Evolutionary conservation across 2,113 vertebrate genomes (phyloP).

Genomic region (Oriolus oriolus): DNA sequence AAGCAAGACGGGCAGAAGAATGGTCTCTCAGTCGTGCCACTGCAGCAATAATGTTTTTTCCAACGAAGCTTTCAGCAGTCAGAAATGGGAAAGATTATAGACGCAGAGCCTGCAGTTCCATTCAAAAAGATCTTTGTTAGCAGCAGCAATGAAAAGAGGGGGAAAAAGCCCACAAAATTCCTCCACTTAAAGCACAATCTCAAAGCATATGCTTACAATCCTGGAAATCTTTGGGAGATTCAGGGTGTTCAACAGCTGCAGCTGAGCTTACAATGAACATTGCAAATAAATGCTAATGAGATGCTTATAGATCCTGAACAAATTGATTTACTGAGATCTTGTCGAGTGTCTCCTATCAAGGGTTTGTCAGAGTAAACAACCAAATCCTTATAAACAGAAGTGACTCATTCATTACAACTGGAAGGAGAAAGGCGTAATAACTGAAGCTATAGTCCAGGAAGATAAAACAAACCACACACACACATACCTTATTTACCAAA

Average conservation of each 20-base stretch:
- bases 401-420: conserved; percentile 42
- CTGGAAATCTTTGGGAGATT: conserved; percentile 24
- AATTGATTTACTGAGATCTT: conserved; percentile 59
- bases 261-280: conserved; percentile 15
- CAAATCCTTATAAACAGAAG: conserved; percentile 50
- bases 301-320: conserved; percentile 59
- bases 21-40: background rate
- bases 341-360: conserved; percentile 42
- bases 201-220: conserved; percentile 20
- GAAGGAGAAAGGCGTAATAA: background rate
- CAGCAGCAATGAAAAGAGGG: background rate
- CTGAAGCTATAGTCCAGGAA: background rate
- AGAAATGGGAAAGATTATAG: background rate
- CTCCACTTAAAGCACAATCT: conserved; percentile 24
- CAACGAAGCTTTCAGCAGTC: background rate
- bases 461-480: background rate
- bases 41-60: background rate
- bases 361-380: conserved; percentile 55
- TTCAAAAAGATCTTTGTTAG: conserved; percentile 20
- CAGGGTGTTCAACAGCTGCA: conserved; percentile 36
- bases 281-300: conserved; percentile 59
- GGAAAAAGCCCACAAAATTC: conserved; percentile 22
- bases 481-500: background rate
- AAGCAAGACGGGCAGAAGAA: background rate
- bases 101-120: background rate